phyloP scores from a whole-genome alignment of 1,140 invertebrate genomes.

The Mesaphorura yosii region DNA sequence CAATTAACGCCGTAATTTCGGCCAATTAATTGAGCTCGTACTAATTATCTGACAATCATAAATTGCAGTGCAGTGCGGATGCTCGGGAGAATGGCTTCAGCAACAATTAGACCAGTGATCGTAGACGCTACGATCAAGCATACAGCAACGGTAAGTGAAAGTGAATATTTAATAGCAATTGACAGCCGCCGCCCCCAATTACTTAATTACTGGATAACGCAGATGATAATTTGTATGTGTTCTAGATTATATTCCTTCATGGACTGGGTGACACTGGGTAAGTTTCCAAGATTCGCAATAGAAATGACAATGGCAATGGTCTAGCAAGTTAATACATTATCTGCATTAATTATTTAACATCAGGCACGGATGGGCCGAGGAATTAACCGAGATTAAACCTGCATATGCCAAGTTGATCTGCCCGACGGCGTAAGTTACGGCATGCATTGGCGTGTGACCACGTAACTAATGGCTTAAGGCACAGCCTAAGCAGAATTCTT shows the following conservation, averaged over 20 bases:
- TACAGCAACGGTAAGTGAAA: slow-evolving; percentile 21
- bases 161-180: too few relatives aligned
- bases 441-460: too few relatives aligned
- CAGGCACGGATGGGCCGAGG: slow-evolving; percentile 86
- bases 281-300: slow-evolving; percentile 24
- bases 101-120: slow-evolving; percentile 3
- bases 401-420: slow-evolving; percentile 85
- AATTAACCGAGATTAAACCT: slow-evolving; percentile 62
- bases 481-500: slow-evolving; percentile 25
- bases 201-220: neutral
- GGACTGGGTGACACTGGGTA: slow-evolving; percentile 48
- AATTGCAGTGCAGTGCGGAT: too few relatives aligned
- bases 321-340: neutral
- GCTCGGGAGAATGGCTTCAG: slow-evolving; percentile 16
- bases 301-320: neutral
- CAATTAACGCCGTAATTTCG: too few relatives aligned
- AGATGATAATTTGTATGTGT: neutral
- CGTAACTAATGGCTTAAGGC: neutral
- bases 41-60: too few relatives aligned
- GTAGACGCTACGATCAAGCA: slow-evolving; percentile 10
- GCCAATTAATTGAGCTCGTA: too few relatives aligned
- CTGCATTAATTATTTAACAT: slow-evolving; percentile 33
- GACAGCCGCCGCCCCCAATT: neutral
- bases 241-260: slow-evolving; percentile 48
- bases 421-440: slow-evolving; percentile 77